A percentile compares a stretch with the other conserved stretches of the same genome.
Conservation (phyloP, 2,113 vertebrate species). For the Jacana jacana region DNA sequence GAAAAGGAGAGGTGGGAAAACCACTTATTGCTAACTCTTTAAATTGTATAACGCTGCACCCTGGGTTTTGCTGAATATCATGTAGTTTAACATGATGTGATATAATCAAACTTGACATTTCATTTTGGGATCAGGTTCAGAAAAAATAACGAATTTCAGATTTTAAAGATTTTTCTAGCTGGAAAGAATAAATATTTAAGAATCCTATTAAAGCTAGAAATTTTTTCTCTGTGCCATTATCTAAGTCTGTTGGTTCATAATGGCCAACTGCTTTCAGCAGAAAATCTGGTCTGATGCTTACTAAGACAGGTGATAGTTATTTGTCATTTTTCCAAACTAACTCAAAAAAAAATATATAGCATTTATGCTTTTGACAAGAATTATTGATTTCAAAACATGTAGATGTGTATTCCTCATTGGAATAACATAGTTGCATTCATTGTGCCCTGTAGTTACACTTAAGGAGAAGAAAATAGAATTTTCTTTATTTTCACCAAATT, state of each 20-base stretch:
- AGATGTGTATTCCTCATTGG: neutral
- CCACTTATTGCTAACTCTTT: neutral
- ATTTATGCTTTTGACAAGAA: neutral
- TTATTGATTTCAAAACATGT: neutral
- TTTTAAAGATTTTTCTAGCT: too few species aligned
- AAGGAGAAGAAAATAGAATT: neutral
- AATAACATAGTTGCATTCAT: neutral
- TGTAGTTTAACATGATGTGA: neutral
- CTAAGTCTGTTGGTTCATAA: too few species aligned
- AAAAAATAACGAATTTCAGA: too few species aligned
- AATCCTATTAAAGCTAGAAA: too few species aligned
- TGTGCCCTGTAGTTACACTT: neutral
- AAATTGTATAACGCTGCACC: neutral
- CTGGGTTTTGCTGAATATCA: neutral
- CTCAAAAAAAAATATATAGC: neutral
- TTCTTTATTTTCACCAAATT: neutral
- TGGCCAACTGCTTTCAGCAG: too few species aligned
- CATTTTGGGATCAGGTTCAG: neutral
- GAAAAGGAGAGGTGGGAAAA: neutral
- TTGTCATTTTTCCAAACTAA: neutral
- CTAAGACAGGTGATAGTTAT: neutral
- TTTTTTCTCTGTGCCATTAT: too few species aligned
- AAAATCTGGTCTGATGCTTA: too few species aligned
- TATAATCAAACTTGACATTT: neutral
- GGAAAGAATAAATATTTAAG: too few species aligned